Evolutionary conservation across 2,113 vertebrate genomes (phyloP).

Genomic region (Marmota monax): DNA sequence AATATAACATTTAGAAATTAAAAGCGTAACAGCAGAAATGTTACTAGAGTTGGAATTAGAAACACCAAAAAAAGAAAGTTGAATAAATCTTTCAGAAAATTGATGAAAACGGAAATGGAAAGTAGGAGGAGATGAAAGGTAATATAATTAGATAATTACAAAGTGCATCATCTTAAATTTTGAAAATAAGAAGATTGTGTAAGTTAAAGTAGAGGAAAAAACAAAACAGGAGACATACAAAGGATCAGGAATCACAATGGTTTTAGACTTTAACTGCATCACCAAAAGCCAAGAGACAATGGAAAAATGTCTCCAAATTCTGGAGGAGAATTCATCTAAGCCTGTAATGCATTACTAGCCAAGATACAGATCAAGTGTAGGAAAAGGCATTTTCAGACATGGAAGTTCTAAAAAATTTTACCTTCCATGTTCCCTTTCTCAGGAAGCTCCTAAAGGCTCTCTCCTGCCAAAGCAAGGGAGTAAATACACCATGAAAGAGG

Average conservation of each 20-base stretch:
- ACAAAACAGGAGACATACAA: neutral
- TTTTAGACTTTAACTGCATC: neutral
- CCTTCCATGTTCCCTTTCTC: neutral
- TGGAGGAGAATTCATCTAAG: neutral
- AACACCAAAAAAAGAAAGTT: slow-evolving; percentile 4
- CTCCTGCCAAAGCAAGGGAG: neutral
- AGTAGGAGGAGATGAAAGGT: neutral
- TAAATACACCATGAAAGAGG: neutral
- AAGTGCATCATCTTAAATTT: neutral
- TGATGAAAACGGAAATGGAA: neutral
- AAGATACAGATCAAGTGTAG: neutral
- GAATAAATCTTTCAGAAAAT: neutral
- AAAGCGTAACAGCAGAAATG: neutral
- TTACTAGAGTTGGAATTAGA: neutral
- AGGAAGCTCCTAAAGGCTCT: neutral
- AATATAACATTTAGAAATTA: neutral
- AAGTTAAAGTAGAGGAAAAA: neutral
- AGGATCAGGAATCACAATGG: neutral
- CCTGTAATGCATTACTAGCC: neutral
- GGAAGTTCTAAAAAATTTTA: neutral
- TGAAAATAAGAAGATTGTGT: neutral
- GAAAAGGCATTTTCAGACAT: neutral
- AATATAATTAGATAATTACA: neutral
- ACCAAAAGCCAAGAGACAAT: neutral
- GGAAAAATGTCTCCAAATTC: neutral